Base-by-base conservation (phyloP, 1,140 invertebrate species). In the Holotrichia oblita region DNA sequence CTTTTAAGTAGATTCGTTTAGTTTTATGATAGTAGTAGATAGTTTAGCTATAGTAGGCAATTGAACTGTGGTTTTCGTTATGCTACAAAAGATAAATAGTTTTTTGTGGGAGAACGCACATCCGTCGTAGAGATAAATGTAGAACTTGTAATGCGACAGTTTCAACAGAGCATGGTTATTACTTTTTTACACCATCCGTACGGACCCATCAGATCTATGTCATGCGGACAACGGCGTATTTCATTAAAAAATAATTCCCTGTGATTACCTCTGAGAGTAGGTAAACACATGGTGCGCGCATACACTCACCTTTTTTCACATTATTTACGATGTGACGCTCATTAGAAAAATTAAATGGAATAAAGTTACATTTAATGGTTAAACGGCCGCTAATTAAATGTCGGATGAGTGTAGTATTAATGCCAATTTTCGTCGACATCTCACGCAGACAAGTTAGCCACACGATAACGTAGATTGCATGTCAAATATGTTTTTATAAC, bases 11-110 rank as follows among this genome's bases (percentile, higher is more conserved):
- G n/a, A n/a, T n/a, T n/a, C n/a, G n/a, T n/a, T n/a, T n/a, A n/a
- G n/a, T n/a, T n/a, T n/a, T n/a, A n/a, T n/a, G n/a, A n/a, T n/a
- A n/a, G n/a, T n/a, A n/a, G n/a, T n/a, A n/a, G n/a, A n/a, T n/a
- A n/a, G n/a, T n/a, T n/a, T n/a, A n/a, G n/a, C n/a, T 34, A 34
- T 34, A 34, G 27, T 4, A 4, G 27, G 27, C n/a, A 55, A 55
- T 55, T 17, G 48, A 55, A 55, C 6, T 55, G n/a, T n/a, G 14
- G 17, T 7, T 55, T 17, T 14, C 12, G n/a, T 17, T 17, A 55
- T 55, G 12, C n/a, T 55, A 55, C 17, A 55, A 55, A 55, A 55
- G 48, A 55, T n/a, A 55, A 55, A 55, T 55, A 55, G 14, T 55
- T 55, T 6, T 34, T n/a, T 14, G 48, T 17, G 48, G 27, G 27